Conservation (phyloP, 2,113 vertebrate genomes). For the Orycteropus afer region DNA sequence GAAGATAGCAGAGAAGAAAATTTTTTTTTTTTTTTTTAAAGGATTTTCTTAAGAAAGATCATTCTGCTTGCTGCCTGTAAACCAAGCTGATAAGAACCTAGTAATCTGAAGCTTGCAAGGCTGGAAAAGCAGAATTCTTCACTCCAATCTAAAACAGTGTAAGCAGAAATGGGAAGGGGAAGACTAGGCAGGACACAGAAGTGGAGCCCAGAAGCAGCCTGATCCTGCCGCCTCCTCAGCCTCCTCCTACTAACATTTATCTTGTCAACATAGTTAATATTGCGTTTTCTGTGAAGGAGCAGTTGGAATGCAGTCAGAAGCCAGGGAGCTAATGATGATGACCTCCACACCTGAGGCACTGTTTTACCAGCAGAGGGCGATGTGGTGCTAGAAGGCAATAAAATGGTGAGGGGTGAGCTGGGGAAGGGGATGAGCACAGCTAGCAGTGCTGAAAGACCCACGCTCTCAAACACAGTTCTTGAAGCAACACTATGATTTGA, state of each 20-base stretch:
- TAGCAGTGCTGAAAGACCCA: not conserved
- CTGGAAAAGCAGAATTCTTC: not conserved
- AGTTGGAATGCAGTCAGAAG: not conserved
- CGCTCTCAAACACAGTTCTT: not conserved
- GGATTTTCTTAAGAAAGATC: not conserved
- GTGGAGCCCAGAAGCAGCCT: not conserved
- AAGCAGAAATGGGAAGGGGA: not conserved
- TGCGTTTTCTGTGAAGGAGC: not conserved
- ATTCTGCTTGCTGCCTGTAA: not conserved
- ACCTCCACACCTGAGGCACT: accelerated
- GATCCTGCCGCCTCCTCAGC: not conserved
- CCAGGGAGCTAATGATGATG: not conserved
- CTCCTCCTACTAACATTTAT: not conserved
- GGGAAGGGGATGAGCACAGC: not conserved
- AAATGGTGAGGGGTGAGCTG: accelerated
- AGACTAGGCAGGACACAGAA: not conserved
- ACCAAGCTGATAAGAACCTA: not conserved
- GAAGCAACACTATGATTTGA: not conserved
- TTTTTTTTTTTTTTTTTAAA: too few species aligned
- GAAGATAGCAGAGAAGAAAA: not conserved
- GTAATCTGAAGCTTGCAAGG: not conserved
- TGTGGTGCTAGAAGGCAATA: not conserved
- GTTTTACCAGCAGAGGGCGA: slow-evolving; percentile 42
- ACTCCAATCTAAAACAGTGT: not conserved
- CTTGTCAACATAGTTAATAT: not conserved